Evolutionary conservation across 2,797 vertebrate species (phyloP).

Genomic region (Dipus sagitta): DNA sequence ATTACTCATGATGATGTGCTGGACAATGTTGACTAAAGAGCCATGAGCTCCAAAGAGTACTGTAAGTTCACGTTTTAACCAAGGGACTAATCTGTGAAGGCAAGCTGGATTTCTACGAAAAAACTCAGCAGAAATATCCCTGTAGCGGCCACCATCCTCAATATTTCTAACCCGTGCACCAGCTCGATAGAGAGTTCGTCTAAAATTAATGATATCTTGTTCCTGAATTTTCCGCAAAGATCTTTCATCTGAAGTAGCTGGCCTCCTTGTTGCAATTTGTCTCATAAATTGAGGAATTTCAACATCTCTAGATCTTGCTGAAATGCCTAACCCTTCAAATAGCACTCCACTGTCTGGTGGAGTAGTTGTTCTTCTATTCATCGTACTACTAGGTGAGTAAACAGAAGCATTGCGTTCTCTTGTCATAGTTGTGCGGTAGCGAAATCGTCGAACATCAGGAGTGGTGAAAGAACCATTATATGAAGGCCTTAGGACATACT

Average conservation of each 20-base stretch:
- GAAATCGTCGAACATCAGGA: slow-evolving; percentile 92
- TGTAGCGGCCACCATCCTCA: slow-evolving; percentile 93
- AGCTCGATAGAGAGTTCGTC: slow-evolving; percentile 93
- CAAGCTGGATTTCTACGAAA: slow-evolving; percentile 95
- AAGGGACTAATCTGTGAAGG: slow-evolving; percentile 95
- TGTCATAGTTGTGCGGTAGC: slow-evolving; percentile 94
- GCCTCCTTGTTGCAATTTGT: slow-evolving; percentile 90
- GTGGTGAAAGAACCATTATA: slow-evolving; percentile 92
- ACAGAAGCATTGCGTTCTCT: slow-evolving; percentile 86
- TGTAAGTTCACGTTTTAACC: slow-evolving; percentile 94
- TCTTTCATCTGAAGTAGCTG: slow-evolving; percentile 88
- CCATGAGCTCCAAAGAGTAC: slow-evolving; percentile 95
- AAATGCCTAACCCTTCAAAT: slow-evolving; percentile 90
- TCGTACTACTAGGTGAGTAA: slow-evolving; percentile 77
- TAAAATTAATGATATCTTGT: slow-evolving; percentile 94
- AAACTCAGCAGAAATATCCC: slow-evolving; percentile 95
- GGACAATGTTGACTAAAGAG: slow-evolving; percentile 95
- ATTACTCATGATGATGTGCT: slow-evolving; percentile 96
- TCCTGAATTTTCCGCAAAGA: slow-evolving; percentile 89
- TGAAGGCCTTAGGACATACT: slow-evolving; percentile 91
- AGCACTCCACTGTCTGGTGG: slow-evolving; percentile 93
- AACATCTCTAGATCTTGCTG: slow-evolving; percentile 84
- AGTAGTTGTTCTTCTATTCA: slow-evolving; percentile 86
- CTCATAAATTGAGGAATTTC: slow-evolving; percentile 91
- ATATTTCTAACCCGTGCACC: slow-evolving; percentile 92